phyloP scores from a whole-genome alignment of 1,140 invertebrate species.

The Cydia fagiglandana region DNA sequence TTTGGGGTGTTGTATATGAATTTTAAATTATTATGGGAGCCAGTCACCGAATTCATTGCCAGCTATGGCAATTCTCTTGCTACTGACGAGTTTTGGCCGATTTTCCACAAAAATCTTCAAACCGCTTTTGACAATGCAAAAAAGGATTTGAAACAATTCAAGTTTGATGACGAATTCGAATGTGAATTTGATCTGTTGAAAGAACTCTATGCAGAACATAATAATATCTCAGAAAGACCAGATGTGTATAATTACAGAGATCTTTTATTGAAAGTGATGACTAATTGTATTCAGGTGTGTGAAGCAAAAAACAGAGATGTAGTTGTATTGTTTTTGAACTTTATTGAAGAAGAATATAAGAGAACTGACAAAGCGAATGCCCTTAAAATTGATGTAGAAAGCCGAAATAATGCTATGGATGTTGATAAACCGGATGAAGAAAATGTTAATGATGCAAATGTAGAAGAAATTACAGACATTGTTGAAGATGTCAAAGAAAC shows the following conservation, averaged over 20 bases:
- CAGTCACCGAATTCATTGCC: constrained; percentile 86
- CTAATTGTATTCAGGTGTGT: constrained; percentile 84
- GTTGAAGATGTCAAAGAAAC: constrained; percentile 66
- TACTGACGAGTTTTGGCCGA: constrained; percentile 87
- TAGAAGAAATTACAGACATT: constrained; percentile 52
- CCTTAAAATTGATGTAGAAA: constrained; percentile 64
- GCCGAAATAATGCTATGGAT: constrained; percentile 53
- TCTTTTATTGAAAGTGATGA: constrained; percentile 90
- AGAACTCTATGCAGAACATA: constrained; percentile 65
- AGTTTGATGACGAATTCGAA: constrained; percentile 61
- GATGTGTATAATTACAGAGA: constrained; percentile 88
- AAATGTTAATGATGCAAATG: constrained; percentile 50
- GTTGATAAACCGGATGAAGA: constrained; percentile 53
- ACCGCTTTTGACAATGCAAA: constrained; percentile 61
- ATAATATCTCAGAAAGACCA: constrained; percentile 78
- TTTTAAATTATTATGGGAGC: constrained; percentile 93
- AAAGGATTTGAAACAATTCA: constrained; percentile 59
- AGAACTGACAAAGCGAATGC: constrained; percentile 62
- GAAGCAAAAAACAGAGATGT: constrained; percentile 90
- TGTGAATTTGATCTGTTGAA: constrained; percentile 53
- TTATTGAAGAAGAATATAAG: constrained; percentile 84
- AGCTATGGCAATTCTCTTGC: constrained; percentile 85
- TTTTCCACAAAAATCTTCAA: constrained; percentile 84
- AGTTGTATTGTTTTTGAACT: constrained; percentile 87
- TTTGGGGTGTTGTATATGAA: constrained; percentile 92